A percentile compares a stretch with the other conserved stretches of the same genome.
Conservation (phyloP, 2,113 vertebrate species). For the Pterocles orientalis region DNA sequence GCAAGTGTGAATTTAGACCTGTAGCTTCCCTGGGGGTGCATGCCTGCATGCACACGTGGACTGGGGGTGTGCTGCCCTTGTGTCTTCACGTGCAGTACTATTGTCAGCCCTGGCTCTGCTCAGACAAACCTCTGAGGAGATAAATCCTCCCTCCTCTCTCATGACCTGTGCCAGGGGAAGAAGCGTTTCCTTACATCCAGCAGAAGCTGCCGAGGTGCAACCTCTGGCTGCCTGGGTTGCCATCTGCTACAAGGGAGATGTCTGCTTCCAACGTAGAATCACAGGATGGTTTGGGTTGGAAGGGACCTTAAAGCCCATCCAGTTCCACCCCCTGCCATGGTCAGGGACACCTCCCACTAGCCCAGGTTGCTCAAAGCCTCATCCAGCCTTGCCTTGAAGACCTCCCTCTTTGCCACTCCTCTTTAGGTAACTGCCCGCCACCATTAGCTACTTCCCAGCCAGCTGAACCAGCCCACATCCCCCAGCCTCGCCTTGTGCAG, state of each 20-base stretch:
- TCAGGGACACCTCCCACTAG: no score
- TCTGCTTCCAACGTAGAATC: background rate
- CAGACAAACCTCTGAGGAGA: background rate
- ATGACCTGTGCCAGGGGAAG: background rate
- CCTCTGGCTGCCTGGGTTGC: background rate
- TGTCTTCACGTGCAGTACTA: fast-evolving
- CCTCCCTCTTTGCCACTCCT: background rate
- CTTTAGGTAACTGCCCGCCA: background rate
- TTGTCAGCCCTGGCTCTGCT: background rate
- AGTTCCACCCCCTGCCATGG: no score
- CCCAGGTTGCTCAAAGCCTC: no score
- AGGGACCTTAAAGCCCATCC: no score
- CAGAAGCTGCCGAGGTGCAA: background rate
- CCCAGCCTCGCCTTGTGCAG: background rate
- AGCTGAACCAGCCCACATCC: background rate
- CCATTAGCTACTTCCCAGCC: background rate
- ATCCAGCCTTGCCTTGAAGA: no score
- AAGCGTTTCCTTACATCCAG: background rate
- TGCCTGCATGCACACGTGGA: fast-evolving
- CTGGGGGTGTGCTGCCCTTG: fast-evolving
- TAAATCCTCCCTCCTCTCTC: background rate
- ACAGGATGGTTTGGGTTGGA: no score
- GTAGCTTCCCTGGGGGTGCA: background rate
- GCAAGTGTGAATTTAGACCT: background rate
- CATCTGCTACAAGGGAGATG: background rate